phyloP scores from a whole-genome alignment of 2,113 vertebrate species.

The Rhizomys pruinosus region DNA sequence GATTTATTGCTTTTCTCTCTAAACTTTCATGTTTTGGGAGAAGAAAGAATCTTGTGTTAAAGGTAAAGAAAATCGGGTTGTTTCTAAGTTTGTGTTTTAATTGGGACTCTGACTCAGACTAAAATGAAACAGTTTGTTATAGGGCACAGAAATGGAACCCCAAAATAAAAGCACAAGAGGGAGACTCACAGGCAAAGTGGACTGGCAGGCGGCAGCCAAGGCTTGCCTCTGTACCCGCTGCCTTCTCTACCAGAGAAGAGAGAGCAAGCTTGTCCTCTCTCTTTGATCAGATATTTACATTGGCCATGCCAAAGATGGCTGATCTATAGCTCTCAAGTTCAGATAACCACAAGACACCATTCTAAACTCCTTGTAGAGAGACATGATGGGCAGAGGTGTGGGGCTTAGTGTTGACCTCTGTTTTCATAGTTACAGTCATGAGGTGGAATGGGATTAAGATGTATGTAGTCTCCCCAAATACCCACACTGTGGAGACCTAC shows the following conservation, averaged over 20 bases:
- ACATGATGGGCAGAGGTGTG: not conserved
- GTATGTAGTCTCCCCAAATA: not conserved
- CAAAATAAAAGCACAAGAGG: not conserved
- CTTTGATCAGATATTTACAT: not conserved
- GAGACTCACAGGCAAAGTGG: not conserved
- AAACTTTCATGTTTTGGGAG: conserved; percentile 32
- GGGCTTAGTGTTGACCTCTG: not conserved
- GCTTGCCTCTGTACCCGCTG: not conserved
- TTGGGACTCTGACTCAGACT: conserved; percentile 14
- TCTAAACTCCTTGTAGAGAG: not conserved
- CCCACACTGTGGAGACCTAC: not conserved
- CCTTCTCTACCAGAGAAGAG: not conserved
- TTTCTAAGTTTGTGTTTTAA: conserved; percentile 49
- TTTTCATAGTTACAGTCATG: not conserved
- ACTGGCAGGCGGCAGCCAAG: not conserved
- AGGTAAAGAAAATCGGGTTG: conserved; percentile 26
- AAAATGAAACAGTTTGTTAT: conserved; percentile 45
- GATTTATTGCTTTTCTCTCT: conserved; percentile 17
- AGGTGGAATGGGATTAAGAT: not conserved
- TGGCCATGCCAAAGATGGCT: not conserved
- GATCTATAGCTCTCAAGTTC: not conserved
- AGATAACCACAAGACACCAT: not conserved
- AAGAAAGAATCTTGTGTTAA: conserved; percentile 39
- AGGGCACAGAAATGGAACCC: not conserved
- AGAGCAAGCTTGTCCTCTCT: not conserved